Conservation (phyloP, 1,140 invertebrate species). For the Geopemphigus sp. region DNA sequence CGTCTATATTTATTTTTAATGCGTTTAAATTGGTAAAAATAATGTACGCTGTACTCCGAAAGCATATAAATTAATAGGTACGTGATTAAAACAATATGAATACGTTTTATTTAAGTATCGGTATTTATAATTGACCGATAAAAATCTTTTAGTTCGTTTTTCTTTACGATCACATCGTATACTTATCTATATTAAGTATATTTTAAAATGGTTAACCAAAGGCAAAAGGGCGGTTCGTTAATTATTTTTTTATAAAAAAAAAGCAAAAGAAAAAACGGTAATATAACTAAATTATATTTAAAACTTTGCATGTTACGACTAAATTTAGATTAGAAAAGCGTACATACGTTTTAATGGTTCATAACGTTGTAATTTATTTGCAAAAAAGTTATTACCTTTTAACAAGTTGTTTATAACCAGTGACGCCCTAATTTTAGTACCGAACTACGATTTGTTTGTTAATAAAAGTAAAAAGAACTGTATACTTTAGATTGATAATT, state of each 20-base stretch:
- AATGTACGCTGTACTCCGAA: neutral
- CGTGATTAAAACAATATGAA: neutral
- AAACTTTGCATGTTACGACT: slow-evolving; percentile 36
- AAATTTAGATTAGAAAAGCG: slow-evolving; percentile 24
- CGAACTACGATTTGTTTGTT: neutral
- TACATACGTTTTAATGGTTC: neutral
- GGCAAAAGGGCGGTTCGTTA: neutral
- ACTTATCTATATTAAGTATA: too few relatives aligned
- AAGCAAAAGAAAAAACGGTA: neutral
- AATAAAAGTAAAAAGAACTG: neutral
- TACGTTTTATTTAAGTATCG: neutral
- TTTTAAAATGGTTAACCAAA: neutral
- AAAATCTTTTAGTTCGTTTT: too few relatives aligned
- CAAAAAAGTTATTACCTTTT: slow-evolving; percentile 43
- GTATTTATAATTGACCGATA: neutral
- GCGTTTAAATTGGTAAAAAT: too few relatives aligned
- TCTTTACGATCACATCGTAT: neutral
- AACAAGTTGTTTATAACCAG: slow-evolving; percentile 36
- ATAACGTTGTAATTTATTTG: slow-evolving; percentile 22
- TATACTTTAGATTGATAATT: neutral
- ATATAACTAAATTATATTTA: slow-evolving; percentile 11
- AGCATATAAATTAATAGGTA: neutral
- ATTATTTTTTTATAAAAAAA: too few relatives aligned
- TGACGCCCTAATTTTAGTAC: slow-evolving; percentile 28
- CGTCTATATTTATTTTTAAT: too few relatives aligned